Percentiles rank a stretch among this genome's conserved stretches.
Conservation (phyloP, 2,888 invertebrate genomes). For the Amblyjoppa proteus region DNA sequence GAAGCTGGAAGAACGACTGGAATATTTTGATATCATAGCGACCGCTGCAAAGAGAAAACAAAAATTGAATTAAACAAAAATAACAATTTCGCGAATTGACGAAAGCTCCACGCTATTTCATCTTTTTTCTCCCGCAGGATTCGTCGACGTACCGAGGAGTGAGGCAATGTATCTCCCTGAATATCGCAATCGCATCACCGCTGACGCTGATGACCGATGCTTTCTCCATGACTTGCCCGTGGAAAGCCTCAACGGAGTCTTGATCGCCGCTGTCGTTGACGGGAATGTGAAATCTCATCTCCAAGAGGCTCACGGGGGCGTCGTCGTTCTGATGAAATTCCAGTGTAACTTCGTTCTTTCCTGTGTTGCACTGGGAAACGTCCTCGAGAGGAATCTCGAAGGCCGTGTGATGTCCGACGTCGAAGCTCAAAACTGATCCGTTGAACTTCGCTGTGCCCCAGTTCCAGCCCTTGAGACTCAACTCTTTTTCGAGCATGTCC, state of each 20-base stretch:
- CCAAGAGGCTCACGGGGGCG: conserved; percentile 97
- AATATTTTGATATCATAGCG: conserved; percentile 98
- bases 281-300: conserved; percentile 99
- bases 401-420: conserved; percentile 93
- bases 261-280: conserved; percentile 94
- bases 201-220: conserved; percentile 99
- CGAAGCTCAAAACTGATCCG: conserved; percentile 94
- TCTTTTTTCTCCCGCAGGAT: neutral
- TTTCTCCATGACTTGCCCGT: conserved; percentile 95
- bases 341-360: conserved; percentile 99
- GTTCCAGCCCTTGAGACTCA: conserved; percentile 99
- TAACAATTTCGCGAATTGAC: conserved; percentile 17
- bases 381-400: conserved; percentile 98
- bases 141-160: conserved; percentile 92
- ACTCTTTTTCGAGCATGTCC: conserved; percentile 95
- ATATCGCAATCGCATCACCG: conserved; percentile 98
- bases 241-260: conserved; percentile 98
- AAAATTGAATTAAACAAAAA: conserved; percentile 72
- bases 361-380: conserved; percentile 97
- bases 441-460: conserved; percentile 98
- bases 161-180: conserved; percentile 98
- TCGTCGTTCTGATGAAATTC: conserved; percentile 99
- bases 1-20: conserved; percentile 95
- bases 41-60: conserved; percentile 91
- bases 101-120: conserved; percentile 20